These are phyloP conservation scores for Hirtodrosophila trivittata DNA, from an alignment of 2,888 invertebrate species.

Conservation along the genomic window DNA sequence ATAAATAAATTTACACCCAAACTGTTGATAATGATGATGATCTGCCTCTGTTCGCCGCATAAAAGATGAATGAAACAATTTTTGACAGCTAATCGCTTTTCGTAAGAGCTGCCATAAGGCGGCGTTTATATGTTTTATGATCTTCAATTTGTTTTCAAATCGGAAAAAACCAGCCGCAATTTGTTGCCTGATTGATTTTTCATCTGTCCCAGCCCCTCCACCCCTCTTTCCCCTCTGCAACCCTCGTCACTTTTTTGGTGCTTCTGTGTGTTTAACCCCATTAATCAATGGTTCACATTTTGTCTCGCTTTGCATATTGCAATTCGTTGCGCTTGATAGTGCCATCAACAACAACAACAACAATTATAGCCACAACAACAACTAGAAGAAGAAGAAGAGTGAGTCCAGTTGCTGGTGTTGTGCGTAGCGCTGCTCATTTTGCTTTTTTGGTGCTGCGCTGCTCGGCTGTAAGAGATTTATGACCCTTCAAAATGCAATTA, in stretches of 20 bases:
- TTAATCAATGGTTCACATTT: conserved; percentile 63
- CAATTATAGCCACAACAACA: background rate
- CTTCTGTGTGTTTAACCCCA: conserved; percentile 57
- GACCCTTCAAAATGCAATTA: conserved; percentile 80
- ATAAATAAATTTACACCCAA: conserved; percentile 70
- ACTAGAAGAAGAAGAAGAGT: background rate
- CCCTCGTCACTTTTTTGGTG: conserved; percentile 21
- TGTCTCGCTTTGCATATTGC: conserved; percentile 68
- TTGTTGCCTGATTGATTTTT: conserved; percentile 65
- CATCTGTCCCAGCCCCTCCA: background rate
- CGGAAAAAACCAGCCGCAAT: conserved; percentile 41
- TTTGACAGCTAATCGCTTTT: conserved; percentile 50
- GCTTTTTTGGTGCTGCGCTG: conserved; percentile 34
- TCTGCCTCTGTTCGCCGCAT: conserved; percentile 2
- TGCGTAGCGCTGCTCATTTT: conserved; percentile 40
- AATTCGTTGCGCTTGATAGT: conserved; percentile 53
- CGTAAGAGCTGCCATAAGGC: conserved; percentile 22
- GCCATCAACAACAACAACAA: conserved; percentile 20
- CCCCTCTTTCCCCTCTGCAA: background rate
- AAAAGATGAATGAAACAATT: conserved; percentile 53
- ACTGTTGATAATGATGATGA: conserved; percentile 16
- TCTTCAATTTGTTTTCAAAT: conserved; percentile 48
- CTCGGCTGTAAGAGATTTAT: conserved; percentile 76
- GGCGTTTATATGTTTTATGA: conserved; percentile 50
- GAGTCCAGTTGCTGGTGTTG: conserved; percentile 23